phyloP scores from a whole-genome alignment of 2,797 vertebrate genomes.

The Heterohyrax brucei region DNA sequence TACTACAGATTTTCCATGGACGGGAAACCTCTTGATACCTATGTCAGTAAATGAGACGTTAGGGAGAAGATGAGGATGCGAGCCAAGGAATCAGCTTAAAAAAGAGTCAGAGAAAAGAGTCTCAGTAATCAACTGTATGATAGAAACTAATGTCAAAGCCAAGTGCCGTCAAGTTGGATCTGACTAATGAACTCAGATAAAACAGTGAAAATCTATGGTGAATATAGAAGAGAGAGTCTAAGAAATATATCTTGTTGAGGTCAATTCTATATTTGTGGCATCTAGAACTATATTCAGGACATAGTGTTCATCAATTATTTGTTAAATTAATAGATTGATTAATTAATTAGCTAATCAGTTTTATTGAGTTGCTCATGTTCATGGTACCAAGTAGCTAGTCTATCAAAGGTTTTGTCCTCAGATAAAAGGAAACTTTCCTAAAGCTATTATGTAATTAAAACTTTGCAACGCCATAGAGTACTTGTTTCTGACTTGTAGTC shows the following conservation, averaged over 20 bases:
- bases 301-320: background rate
- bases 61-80: background rate
- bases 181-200: background rate
- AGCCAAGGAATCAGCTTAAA: background rate
- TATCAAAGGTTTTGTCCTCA: background rate
- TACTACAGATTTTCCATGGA: background rate
- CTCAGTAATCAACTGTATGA: background rate
- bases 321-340: background rate
- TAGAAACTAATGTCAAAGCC: background rate
- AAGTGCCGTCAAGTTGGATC: no score
- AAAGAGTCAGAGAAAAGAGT: background rate
- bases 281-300: background rate
- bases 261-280: background rate
- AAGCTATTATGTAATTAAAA: conserved; percentile 4
- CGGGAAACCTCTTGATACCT: background rate
- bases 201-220: background rate
- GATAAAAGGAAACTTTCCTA: conserved; percentile 5
- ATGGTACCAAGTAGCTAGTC: background rate
- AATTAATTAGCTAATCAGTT: conserved; percentile 8
- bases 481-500: background rate
- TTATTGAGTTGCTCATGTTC: background rate
- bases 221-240: background rate
- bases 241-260: background rate
- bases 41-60: background rate
- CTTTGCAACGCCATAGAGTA: background rate